These are phyloP conservation scores for Rhogogaster chlorosoma DNA, from an alignment of 2,888 invertebrate species.

Conservation along the genomic window DNA sequence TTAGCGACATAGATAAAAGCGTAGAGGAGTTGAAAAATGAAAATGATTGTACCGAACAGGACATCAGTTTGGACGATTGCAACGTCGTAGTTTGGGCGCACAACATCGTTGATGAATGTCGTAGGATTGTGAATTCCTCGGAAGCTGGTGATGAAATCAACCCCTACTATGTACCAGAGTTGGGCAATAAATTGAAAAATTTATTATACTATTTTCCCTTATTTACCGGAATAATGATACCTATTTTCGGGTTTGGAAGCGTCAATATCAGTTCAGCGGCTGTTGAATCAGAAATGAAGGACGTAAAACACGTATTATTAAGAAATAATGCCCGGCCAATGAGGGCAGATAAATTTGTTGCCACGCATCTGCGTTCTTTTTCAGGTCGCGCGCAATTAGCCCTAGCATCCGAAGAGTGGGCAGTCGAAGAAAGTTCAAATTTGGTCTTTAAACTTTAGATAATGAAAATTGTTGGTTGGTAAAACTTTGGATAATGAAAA, in stretches of 20 bases:
- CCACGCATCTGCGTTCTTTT: slow-evolving; percentile 4
- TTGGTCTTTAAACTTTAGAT: too few species aligned
- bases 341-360: slow-evolving; percentile 4
- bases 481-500: too few species aligned
- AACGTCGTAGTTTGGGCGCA: neutral
- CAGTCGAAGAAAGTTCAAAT: neutral
- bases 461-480: too few species aligned
- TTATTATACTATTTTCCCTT: neutral
- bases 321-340: slow-evolving; percentile 2
- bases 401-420: neutral
- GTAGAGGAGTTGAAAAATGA: too few species aligned
- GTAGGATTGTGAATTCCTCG: neutral
- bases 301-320: slow-evolving; percentile 4
- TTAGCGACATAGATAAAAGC: too few species aligned
- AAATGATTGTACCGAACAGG: too few species aligned
- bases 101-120: neutral
- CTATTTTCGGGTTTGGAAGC: slow-evolving; percentile 31
- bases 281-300: slow-evolving; percentile 46
- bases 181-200: neutral
- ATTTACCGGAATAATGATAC: neutral
- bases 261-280: slow-evolving; percentile 31
- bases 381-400: slow-evolving; percentile 14
- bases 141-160: neutral
- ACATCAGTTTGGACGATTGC: too few species aligned
- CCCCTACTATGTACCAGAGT: neutral